Conservation (phyloP, 2,113 vertebrate genomes). For the Siniperca knerii region DNA sequence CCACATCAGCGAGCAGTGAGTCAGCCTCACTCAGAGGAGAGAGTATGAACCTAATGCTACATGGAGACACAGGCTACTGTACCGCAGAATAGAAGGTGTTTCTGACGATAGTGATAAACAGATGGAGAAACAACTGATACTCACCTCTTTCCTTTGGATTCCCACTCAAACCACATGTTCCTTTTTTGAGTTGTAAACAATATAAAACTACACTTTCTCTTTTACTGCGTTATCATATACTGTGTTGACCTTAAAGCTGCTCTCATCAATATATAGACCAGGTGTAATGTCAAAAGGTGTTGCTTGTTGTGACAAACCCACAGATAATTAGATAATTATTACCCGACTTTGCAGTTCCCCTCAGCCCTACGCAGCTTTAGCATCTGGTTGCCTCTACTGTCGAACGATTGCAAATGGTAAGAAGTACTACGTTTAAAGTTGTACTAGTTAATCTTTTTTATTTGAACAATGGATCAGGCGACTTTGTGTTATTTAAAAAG, state of each 20-base stretch:
- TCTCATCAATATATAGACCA: no score
- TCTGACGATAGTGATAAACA: background rate
- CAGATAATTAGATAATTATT: no score
- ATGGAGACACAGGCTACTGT: background rate
- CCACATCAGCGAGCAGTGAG: slow-evolving; percentile 53
- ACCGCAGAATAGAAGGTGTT: background rate
- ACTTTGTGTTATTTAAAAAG: no score
- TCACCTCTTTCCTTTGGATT: background rate
- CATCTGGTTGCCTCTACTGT: no score
- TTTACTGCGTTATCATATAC: background rate
- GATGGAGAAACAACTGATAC: background rate
- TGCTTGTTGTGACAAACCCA: background rate
- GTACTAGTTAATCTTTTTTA: no score
- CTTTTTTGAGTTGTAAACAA: background rate
- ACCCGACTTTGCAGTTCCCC: no score
- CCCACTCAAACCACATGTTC: background rate
- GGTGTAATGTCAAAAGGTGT: background rate
- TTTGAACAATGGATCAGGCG: no score
- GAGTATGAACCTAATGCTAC: background rate
- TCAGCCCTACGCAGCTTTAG: no score
- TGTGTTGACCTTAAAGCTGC: background rate
- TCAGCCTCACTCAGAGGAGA: slow-evolving; percentile 12
- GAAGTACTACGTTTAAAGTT: no score
- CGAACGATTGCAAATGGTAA: no score
- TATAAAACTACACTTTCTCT: background rate